These are phyloP conservation scores for Pseudorectes ferrugineus DNA, from an alignment of 2,113 vertebrate genomes.

Conservation along the genomic window DNA sequence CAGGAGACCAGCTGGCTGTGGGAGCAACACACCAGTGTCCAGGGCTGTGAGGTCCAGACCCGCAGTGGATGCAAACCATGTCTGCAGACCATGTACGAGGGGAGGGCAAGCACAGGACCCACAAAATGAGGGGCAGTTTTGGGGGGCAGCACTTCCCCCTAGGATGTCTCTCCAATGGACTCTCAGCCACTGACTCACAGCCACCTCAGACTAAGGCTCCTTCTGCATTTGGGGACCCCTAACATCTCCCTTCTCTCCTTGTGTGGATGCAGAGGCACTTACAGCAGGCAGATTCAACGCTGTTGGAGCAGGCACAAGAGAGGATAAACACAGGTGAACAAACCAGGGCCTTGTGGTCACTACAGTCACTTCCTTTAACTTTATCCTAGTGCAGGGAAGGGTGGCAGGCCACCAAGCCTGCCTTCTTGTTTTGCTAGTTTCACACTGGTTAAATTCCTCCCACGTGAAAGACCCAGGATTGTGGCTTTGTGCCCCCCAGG, in stretches of 20 bases:
- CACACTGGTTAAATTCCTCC: neutral
- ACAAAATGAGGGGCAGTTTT: neutral
- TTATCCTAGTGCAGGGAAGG: neutral
- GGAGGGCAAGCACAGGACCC: neutral
- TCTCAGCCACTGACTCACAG: neutral
- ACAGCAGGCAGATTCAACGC: neutral
- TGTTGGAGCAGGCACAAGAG: neutral
- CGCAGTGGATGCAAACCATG: neutral
- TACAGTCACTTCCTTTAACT: neutral
- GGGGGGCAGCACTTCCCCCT: rapidly evolving
- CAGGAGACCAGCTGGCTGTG: neutral
- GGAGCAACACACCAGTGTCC: neutral
- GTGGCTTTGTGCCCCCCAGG: neutral
- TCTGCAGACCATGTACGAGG: rapidly evolving
- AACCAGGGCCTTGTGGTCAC: neutral
- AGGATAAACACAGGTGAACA: neutral
- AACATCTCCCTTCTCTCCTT: neutral
- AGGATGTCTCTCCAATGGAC: neutral
- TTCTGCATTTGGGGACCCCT: neutral
- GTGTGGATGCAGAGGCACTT: neutral
- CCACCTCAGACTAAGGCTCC: neutral
- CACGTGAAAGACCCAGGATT: neutral
- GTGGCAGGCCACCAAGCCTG: neutral
- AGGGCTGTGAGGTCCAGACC: neutral
- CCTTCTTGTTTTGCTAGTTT: neutral